Evolutionary conservation across 2,797 vertebrate genomes (phyloP), one percentile per base, ranked within the genome.

Genomic region (Coreius guichenoti): DNA sequence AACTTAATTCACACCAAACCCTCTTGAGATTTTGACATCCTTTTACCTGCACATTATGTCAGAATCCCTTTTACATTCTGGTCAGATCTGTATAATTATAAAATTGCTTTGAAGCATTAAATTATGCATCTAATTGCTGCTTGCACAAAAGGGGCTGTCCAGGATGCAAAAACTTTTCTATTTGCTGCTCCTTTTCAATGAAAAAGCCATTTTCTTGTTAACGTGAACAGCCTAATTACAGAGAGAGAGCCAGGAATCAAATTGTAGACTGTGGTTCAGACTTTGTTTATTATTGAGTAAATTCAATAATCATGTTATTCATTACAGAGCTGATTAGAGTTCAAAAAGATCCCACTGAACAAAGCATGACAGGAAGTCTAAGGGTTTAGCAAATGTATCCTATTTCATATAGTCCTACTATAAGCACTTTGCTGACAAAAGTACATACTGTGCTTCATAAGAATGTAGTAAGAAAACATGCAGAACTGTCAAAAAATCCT

Each of bases 71-170:
- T 65, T 47, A 61, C 26, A 80, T 81, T 67, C 63, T 65, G 72
- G 36, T 65, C 77, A 33, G 14, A 51, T 56, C 65, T 81, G 47
- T 45, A 7, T 11, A 74, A 29, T 76, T 69, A 31, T 56, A 45
- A 85, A 49, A 86, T 5, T 61, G 45, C 81, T 63, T 81, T 47
- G 33, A 69, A 86, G 86, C 82, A 81, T 88, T 74, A 88, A 85
- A 87, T 87, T 74, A 80, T 67, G 43, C 29, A 72, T 78, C 51
- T 86, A 86, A 88, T 65, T 65, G 26, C 26, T 73, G 70, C 65
- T 76, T 83, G 72, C n/a, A 45, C 58, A 75, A 83, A 29, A 17
- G n/a, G 14, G 39, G 2, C 23, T 5, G 69, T 74, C 12, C 76
- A 77, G 63, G 63, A 83, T 51, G 69, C n/a, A 43, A 73, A 65